Evolutionary conservation across 2,113 vertebrate genomes (phyloP).

Genomic region (Leuciscus idus): DNA sequence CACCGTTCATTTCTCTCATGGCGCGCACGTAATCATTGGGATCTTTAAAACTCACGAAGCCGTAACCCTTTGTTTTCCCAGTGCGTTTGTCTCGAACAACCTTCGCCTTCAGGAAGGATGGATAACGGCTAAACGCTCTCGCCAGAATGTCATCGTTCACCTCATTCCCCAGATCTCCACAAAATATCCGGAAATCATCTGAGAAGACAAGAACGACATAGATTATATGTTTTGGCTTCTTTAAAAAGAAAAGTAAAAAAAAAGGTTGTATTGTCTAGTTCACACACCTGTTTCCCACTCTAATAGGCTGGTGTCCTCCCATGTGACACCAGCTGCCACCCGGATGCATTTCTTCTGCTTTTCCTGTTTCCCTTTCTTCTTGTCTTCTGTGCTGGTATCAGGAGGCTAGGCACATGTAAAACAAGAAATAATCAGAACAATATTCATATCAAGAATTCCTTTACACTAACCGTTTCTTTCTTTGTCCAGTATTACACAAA

Average conservation of each 20-base stretch:
- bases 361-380: slow-evolving; percentile 82
- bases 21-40: slow-evolving; percentile 91
- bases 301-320: slow-evolving; percentile 88
- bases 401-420: slow-evolving; percentile 67
- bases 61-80: slow-evolving; percentile 92
- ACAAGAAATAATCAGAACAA: neutral
- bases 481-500: too few species aligned
- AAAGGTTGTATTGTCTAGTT: neutral
- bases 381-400: slow-evolving; percentile 82
- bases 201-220: neutral
- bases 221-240: neutral
- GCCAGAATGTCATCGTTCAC: slow-evolving; percentile 93
- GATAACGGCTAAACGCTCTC: slow-evolving; percentile 89
- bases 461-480: neutral
- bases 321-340: slow-evolving; percentile 85
- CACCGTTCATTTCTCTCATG: slow-evolving; percentile 95
- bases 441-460: neutral
- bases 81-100: slow-evolving; percentile 93
- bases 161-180: slow-evolving; percentile 91
- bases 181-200: slow-evolving; percentile 96
- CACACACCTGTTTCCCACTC: slow-evolving; percentile 87
- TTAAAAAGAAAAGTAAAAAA: neutral
- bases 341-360: slow-evolving; percentile 89
- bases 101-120: slow-evolving; percentile 92
- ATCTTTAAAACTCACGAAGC: slow-evolving; percentile 94